Evolutionary conservation across 2,888 invertebrate genomes (phyloP).

Genomic region (Actias luna): DNA sequence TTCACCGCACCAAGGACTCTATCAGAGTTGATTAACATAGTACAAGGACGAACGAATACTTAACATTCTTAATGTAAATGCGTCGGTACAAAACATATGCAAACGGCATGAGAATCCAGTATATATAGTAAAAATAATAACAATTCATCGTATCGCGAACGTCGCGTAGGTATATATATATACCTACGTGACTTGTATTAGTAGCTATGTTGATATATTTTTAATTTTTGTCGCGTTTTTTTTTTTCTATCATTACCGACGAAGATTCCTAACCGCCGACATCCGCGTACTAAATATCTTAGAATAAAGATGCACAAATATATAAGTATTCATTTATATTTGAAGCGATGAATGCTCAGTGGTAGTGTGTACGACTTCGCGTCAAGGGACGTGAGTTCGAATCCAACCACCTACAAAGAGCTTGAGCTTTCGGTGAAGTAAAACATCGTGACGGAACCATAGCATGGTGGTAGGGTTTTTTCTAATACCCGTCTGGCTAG

Average conservation of each 20-base stretch:
- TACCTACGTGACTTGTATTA: not conserved
- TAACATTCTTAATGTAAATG: slow-evolving; percentile 19
- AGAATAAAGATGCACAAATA: too few relatives aligned
- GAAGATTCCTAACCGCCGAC: not conserved
- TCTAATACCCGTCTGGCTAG: too few relatives aligned
- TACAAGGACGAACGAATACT: slow-evolving; percentile 15
- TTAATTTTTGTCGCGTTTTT: not conserved
- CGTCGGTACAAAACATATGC: slow-evolving; percentile 9
- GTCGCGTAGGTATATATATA: not conserved
- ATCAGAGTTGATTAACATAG: slow-evolving; percentile 2
- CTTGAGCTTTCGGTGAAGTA: too few relatives aligned
- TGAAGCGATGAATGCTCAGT: too few relatives aligned
- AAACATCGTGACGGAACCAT: too few relatives aligned
- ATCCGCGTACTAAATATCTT: not conserved
- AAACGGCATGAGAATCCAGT: slow-evolving; percentile 12
- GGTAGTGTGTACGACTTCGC: too few relatives aligned
- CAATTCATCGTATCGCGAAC: not conserved
- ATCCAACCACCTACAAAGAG: too few relatives aligned
- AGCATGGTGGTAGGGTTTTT: too few relatives aligned
- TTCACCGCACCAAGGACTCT: not conserved
- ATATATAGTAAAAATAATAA: not conserved
- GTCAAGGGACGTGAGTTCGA: too few relatives aligned
- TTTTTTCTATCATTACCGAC: not conserved
- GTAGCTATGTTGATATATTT: not conserved
- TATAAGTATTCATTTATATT: too few relatives aligned